These are phyloP conservation scores for Fistularia commersonii DNA, from an alignment of 2,797 vertebrate species.

Conservation along the genomic window DNA sequence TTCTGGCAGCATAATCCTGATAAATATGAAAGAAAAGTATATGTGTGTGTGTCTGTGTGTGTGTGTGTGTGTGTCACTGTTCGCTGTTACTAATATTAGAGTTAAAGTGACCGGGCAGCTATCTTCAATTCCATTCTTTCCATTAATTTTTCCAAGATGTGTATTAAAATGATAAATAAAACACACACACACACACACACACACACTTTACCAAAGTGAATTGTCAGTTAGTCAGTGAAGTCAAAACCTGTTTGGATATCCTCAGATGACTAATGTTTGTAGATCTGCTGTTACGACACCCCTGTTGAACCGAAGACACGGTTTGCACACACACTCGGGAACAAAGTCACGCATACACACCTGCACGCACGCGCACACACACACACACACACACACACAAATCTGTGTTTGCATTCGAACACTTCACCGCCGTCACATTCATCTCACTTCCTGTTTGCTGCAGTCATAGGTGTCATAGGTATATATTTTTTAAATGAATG, in stretches of 20 bases:
- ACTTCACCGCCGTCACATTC: constrained; percentile 23
- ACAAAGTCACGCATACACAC: not conserved
- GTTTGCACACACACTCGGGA: not conserved
- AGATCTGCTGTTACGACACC: constrained; percentile 6
- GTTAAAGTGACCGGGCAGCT: constrained; percentile 34
- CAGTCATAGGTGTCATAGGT: constrained; percentile 11
- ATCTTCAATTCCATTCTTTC: constrained; percentile 15
- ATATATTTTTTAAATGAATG: constrained; percentile 19
- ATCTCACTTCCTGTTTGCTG: constrained; percentile 34
- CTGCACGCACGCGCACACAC: not conserved
- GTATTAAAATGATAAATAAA: not conserved
- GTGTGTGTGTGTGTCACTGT: constrained; percentile 25
- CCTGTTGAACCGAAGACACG: constrained; percentile 5
- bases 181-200: constrained; percentile 3
- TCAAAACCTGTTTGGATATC: constrained; percentile 28
- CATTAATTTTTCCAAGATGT: constrained; percentile 14
- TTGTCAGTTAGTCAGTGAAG: not conserved
- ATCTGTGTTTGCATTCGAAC: constrained; percentile 39
- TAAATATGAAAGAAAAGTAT: constrained; percentile 10
- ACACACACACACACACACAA: constrained; percentile 2
- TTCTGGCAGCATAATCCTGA: constrained; percentile 19
- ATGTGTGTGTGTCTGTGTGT: constrained; percentile 9
- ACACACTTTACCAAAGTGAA: too few relatives aligned
- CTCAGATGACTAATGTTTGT: constrained; percentile 18
- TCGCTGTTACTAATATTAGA: constrained; percentile 40